These are phyloP conservation scores for Ips typographus DNA, from an alignment of 1,140 invertebrate genomes.

Conservation along the genomic window DNA sequence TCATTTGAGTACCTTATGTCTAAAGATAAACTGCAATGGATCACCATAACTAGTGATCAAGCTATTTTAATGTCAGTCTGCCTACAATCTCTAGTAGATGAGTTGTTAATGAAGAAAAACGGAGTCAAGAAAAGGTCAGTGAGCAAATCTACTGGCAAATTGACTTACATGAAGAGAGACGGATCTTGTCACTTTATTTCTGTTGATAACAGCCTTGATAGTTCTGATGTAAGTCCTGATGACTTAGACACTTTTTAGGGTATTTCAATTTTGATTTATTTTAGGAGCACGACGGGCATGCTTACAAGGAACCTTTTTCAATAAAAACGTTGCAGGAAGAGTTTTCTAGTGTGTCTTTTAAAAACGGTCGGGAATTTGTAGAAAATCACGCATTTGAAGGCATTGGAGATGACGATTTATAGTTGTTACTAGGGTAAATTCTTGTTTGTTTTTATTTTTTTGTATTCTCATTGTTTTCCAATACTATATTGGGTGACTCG, in stretches of 20 bases:
- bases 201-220: conserved; percentile 48
- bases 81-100: conserved; percentile 92
- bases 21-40: conserved; percentile 91
- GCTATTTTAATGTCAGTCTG: conserved; percentile 94
- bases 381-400: conserved; percentile 89
- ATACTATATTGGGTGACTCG: too few species aligned
- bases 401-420: conserved; percentile 89
- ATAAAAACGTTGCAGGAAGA: conserved; percentile 60
- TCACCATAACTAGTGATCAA: conserved; percentile 85
- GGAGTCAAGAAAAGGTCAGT: conserved; percentile 52
- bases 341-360: conserved; percentile 63
- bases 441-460: too few species aligned
- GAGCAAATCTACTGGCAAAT: conserved; percentile 46
- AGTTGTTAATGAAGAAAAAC: conserved; percentile 82
- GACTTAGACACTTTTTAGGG: background rate
- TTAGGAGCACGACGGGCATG: conserved; percentile 26
- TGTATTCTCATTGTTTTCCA: too few species aligned
- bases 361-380: conserved; percentile 65
- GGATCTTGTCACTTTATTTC: conserved; percentile 58
- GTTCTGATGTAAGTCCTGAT: conserved; percentile 45
- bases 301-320: conserved; percentile 53
- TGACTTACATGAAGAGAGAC: conserved; percentile 58
- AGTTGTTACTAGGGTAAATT: conserved; percentile 40
- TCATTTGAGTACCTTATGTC: conserved; percentile 95
- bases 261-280: conserved; percentile 17